Evolutionary conservation across 2,113 vertebrate genomes (phyloP).

Genomic region (Myotis lucifugus): DNA sequence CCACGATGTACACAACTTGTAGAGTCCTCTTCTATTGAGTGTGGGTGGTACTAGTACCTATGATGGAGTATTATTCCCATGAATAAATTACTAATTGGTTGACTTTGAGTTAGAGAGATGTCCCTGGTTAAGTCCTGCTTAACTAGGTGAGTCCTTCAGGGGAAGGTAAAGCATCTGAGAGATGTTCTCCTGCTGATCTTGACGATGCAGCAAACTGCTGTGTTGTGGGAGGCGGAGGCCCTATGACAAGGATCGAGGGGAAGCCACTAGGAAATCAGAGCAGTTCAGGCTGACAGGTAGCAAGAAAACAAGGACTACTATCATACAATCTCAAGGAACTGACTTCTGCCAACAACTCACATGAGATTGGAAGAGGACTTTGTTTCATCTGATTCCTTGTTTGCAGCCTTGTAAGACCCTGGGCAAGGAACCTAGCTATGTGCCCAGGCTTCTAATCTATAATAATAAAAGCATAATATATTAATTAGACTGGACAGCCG

Average conservation of each 20-base stretch:
- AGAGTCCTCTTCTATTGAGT: neutral
- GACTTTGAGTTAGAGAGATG: neutral
- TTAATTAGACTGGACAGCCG: no score
- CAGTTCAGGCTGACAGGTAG: neutral
- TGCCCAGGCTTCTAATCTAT: neutral
- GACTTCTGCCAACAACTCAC: neutral
- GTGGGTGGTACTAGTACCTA: neutral
- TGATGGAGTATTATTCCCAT: neutral
- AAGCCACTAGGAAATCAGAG: neutral
- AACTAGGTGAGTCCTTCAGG: neutral
- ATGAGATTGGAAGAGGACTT: neutral
- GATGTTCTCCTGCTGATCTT: neutral
- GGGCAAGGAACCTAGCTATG: neutral
- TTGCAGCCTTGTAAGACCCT: neutral
- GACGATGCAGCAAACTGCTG: neutral
- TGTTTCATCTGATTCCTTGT: neutral
- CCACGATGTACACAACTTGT: neutral
- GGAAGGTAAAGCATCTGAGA: neutral
- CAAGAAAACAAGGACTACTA: neutral
- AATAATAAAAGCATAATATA: no score
- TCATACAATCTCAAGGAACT: neutral
- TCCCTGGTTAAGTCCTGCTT: neutral
- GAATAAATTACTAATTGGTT: neutral
- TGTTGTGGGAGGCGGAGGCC: neutral
- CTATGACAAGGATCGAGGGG: neutral